These are phyloP conservation scores for Pseudoips prasinana DNA, from an alignment of 2,888 invertebrate species.

Conservation along the genomic window DNA sequence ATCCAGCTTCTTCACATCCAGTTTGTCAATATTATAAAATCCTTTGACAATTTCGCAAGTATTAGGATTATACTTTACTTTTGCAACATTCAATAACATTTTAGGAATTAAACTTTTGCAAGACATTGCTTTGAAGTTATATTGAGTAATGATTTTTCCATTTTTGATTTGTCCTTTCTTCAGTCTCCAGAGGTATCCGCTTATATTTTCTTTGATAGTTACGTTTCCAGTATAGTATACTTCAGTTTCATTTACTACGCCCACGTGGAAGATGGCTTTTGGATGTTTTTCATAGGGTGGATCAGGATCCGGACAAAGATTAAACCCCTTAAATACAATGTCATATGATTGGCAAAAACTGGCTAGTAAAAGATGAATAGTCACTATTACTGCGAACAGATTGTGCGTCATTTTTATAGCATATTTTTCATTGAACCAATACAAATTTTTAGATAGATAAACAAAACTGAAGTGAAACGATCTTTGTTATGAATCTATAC, in stretches of 20 bases:
- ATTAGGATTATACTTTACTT: constrained; percentile 9
- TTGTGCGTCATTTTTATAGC: no score
- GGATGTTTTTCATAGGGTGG: constrained; percentile 3
- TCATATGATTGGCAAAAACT: constrained; percentile 1
- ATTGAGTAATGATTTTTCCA: constrained; percentile 1
- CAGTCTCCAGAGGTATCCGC: constrained; percentile 8
- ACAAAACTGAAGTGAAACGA: no score
- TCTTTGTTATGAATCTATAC: no score
- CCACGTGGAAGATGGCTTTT: background rate
- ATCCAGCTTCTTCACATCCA: constrained; percentile 7
- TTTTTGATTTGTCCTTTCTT: constrained; percentile 6
- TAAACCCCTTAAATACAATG: background rate
- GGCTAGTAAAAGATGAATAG: no score
- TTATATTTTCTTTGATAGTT: constrained; percentile 1
- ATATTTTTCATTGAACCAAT: no score
- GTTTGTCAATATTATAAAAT: constrained; percentile 9
- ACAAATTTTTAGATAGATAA: no score
- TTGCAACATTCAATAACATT: constrained; percentile 4
- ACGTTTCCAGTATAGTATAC: constrained; percentile 2
- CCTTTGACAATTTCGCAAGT: constrained; percentile 11
- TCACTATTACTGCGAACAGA: no score
- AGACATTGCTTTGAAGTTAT: constrained; percentile 5
- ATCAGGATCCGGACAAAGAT: constrained; percentile 3
- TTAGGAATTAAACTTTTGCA: constrained; percentile 10
- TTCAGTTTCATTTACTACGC: constrained; percentile 1